phyloP scores from a whole-genome alignment of 2,797 vertebrate genomes.

The Tokudaia muenninki region DNA sequence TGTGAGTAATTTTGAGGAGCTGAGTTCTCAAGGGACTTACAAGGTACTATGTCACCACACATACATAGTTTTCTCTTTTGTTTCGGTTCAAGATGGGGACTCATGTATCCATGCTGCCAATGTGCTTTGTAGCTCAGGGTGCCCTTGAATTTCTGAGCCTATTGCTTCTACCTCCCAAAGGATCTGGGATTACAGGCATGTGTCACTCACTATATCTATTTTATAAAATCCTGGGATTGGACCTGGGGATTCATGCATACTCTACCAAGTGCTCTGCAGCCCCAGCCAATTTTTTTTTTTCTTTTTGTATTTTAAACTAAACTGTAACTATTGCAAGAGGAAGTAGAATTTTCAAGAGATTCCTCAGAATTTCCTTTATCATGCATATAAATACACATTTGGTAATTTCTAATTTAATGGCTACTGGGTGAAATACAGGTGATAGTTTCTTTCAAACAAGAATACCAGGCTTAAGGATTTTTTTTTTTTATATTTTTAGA shows the following conservation, averaged over 20 bases:
- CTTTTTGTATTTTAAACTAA: conserved; percentile 9
- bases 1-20: conserved; percentile 26
- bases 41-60: not conserved
- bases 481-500: conserved; percentile 51
- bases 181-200: not conserved
- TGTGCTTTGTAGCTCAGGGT: not conserved
- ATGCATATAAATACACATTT: conserved; percentile 14
- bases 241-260: not conserved
- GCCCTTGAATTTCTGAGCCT: not conserved
- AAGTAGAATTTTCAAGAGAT: not conserved
- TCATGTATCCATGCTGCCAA: not conserved
- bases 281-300: not conserved
- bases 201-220: not conserved
- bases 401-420: conserved; percentile 64
- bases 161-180: not conserved
- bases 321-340: conserved; percentile 14
- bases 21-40: conserved; percentile 23
- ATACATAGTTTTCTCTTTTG: not conserved
- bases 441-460: conserved; percentile 46
- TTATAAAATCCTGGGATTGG: not conserved
- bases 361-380: conserved; percentile 8
- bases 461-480: not conserved
- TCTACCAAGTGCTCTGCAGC: not conserved
- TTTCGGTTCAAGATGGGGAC: not conserved
- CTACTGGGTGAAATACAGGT: not conserved